Evolutionary conservation across 53 echinoderm and acorn worm genomes (phyloP), one percentile per base, ranked within the genome.

Genomic region (Actinopyga echinites): DNA sequence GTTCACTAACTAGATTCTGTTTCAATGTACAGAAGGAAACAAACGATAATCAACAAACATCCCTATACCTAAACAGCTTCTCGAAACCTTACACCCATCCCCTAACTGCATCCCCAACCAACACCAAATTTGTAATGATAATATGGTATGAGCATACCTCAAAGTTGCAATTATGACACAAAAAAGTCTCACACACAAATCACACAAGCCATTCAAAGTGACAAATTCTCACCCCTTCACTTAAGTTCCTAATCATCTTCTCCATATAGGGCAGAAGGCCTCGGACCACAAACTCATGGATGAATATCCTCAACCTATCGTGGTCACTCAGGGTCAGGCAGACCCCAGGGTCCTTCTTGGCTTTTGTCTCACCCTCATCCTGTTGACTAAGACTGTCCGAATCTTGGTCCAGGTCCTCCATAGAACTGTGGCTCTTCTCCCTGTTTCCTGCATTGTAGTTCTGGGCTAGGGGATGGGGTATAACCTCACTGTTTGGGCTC

Each of bases 191-290:
- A 13, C 13, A 49, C 13, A 49, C 17, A 15, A 15, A 49, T 17
- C 49, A 13, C 7, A 49, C 1, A 49, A 23, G 6, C 59, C 59
- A 59, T 59, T 23, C 59, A 26, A 59, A 59, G 15, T 59, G 8
- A 59, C 6, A 28, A 22, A 12, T 6, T 62, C 93, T 86, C 23
- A 99, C 99, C 99, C 90, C 87, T 83, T 99, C 99, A 66, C 89
- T 95, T 1, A 95, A 86, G 28, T 53, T 89, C 42, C 99, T 86
- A 55, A 99, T 95, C 92, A 92, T 94, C 24, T 86, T 92, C 85
- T 99, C 99, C 60, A 99, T 89, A 84, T 99, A 99, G 0, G 94
- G 94, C 83, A 99, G 88, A 33, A 99, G 85, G 56, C 94, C 99
- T 56, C 94, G 66, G 44, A 99, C 99, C 57, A 92, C 88, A 88